Conservation (phyloP, 1,140 invertebrate species). For the Drosophila dunni region DNA sequence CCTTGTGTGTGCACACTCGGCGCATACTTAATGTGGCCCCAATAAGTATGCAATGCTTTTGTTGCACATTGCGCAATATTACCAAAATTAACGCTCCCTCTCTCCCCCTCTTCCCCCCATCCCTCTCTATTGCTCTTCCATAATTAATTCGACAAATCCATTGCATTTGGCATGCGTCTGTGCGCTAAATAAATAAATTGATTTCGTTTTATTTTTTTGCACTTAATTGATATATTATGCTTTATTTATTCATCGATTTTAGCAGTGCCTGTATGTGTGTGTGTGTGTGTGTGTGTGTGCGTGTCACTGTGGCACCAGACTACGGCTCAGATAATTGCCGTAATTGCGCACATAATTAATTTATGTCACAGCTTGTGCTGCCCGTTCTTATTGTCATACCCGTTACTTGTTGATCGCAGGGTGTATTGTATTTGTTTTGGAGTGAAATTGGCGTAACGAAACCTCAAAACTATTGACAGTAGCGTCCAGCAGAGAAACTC, state of each 20-base stretch:
- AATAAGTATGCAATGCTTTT: conserved; percentile 33
- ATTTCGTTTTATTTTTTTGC: conserved; percentile 47
- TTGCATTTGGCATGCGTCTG: conserved; percentile 57
- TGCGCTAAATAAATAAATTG: conserved; percentile 61
- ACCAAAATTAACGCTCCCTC: background rate
- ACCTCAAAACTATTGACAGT: too few species aligned
- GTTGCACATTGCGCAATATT: background rate
- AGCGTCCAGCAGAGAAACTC: too few species aligned
- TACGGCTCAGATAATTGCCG: conserved; percentile 57
- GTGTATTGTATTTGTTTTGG: too few species aligned
- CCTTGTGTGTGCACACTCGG: conserved; percentile 15
- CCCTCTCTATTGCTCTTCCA: background rate
- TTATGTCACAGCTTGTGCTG: conserved; percentile 45
- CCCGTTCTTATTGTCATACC: conserved; percentile 1
- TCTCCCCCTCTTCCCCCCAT: too few species aligned
- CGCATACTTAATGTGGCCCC: conserved; percentile 35
- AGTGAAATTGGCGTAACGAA: too few species aligned
- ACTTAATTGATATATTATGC: conserved; percentile 67
- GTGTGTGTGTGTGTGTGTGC: conserved; percentile 6
- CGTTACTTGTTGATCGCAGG: background rate
- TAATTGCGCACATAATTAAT: conserved; percentile 74
- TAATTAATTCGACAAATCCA: conserved; percentile 48
- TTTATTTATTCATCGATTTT: conserved; percentile 59
- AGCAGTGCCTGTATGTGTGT: background rate
- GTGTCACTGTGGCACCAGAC: background rate